Evolutionary conservation across 2,113 vertebrate species (phyloP), one percentile per base, ranked within the genome.

Genomic region (Larimichthys crocea): DNA sequence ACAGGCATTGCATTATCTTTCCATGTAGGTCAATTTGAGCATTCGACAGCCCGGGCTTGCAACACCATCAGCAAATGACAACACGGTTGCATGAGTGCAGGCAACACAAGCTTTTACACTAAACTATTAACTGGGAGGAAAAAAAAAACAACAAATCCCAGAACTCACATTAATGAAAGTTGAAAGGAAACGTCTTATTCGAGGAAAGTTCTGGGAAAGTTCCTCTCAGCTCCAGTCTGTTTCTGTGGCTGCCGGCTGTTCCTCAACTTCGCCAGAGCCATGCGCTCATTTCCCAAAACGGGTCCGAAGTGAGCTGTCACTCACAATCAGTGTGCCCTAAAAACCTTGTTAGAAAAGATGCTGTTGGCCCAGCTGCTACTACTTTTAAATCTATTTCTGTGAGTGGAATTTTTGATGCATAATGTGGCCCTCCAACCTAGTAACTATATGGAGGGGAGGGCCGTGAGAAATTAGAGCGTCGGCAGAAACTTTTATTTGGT

Each of bases 21-120:
- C 77, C 82, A 91, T 91, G 87, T 92, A 86, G 92, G 89, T 93
- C 91, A 91, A 60, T 92, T 83, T 79, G 75, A 91, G 87, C 84
- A 60, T 81, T 79, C 74, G 65, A 80, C 83, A 83, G 76, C 82
- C 50, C 24, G 9, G 67, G 74, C 68, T 70, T 89, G 86, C 69
- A 79, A 67, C 83, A 72, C 63, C 78, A 4, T 20, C n/a, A 12
- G n/a, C 74, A 75, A 81, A 86, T 87, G 76, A 90, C 86, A 91
- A 84, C 82, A 75, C n/a, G 4, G 76, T 74, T 22, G 82, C 70
- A 48, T 8, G 22, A 81, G 65, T 52, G 65, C 57, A 50, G 83
- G 62, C 57, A 44, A 65, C 80, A 20, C 67, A 12, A 44, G 17
- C 40, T 48, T 72, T 71, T 35, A 56, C 63, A 19, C 66, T 31